phyloP scores from a whole-genome alignment of 2,113 vertebrate genomes.

The Ammodytes dubius region DNA sequence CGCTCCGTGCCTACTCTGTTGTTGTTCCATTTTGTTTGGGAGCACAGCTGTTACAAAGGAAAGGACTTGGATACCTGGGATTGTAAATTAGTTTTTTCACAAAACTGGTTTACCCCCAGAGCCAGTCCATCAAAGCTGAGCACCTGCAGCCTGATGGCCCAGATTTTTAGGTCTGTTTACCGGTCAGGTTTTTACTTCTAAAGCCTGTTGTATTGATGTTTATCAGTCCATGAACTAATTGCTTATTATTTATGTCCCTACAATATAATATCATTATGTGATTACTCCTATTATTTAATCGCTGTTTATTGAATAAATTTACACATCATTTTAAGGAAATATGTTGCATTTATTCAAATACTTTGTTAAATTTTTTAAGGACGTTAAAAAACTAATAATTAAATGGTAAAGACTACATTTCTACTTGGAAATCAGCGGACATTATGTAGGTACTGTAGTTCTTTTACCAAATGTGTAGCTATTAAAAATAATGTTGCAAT shows the following conservation, averaged over 20 bases:
- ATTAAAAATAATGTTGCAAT: background rate
- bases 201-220: background rate
- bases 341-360: background rate
- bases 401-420: background rate
- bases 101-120: slow-evolving; percentile 8
- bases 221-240: background rate
- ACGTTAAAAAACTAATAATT: background rate
- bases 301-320: background rate
- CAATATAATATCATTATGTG: background rate
- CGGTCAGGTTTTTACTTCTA: background rate
- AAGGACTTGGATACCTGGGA: background rate
- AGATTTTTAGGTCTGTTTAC: slow-evolving; percentile 4
- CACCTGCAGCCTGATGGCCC: slow-evolving; percentile 46
- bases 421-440: background rate
- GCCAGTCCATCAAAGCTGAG: background rate
- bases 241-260: background rate
- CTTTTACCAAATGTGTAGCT: background rate
- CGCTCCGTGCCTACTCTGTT: slow-evolving; percentile 12
- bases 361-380: background rate
- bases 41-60: slow-evolving; percentile 27
- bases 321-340: background rate
- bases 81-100: slow-evolving; percentile 32
- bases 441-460: background rate
- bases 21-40: slow-evolving; percentile 20
- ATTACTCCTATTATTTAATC: background rate